Evolutionary conservation across 2,113 vertebrate genomes (phyloP), one percentile per base, ranked within the genome.

Genomic region (Ophthalmolycus amberensis): DNA sequence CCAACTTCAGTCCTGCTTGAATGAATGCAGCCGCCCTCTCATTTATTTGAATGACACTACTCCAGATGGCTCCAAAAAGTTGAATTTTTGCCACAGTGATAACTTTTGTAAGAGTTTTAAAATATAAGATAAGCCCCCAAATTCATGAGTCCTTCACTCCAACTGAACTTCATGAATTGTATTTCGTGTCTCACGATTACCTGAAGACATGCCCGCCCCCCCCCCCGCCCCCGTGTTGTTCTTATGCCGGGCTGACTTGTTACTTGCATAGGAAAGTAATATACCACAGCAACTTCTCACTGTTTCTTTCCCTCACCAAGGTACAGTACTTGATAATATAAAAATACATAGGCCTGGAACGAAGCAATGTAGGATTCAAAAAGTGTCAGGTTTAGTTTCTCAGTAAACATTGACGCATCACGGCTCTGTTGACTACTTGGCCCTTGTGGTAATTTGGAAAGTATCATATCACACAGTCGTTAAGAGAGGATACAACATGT

Each of bases 361-460:
- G 34, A 42, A 52, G 32, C 16, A 56, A 34, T 40, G 22, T 56
- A 34, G 15, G 27, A 60, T 37, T 70, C 2, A 9, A 15, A 40
- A n/a, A 56, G 32, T 25, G 50, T 16, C 32, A 20, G 22, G 62
- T 18, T 64, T 32, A 63, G 18, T 9, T 56, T 38, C 22, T 37
- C 58, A 63, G 34, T 34, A 29, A n/a, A 63, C 18, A 59, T 12
- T 18, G 22, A 37, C n/a, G 16, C 12, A 18, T 46, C 12, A 37
- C 10, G 3, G 15, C 25, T 42, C 16, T 25, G n/a, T 8, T 29
- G 62, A 67, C 50, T n/a, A 58, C 38, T n/a, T n/a, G 18, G 11
- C 27, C 42, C 29, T 27, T 10, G 50, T 58, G n/a, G 10, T n/a
- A n/a, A 67, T 58, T 76, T 75, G 27, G 18, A 73, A 44, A 64